Evolutionary conservation across 2,888 invertebrate species (phyloP), one percentile per base, ranked within the genome.

Genomic region (Cerastis leucographa): DNA sequence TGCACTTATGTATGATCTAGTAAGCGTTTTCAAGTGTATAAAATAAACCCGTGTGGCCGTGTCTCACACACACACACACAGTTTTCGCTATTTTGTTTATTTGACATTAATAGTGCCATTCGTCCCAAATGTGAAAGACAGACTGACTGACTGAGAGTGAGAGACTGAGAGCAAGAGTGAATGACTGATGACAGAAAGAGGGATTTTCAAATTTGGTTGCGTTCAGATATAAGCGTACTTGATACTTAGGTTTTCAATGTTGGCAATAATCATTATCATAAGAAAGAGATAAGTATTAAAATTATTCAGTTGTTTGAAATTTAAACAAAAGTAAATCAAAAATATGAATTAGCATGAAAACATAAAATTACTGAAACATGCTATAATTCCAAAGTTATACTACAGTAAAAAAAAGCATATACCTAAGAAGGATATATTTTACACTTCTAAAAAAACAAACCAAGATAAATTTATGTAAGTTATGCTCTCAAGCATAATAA

Each of bases 41-140:
- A 86, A 88, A 75, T 78, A 75, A 69, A 64, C 49, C 76, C 67
- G 80, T 75, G 68, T 74, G 61, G 40, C 66, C 67, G 80, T 76
- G 59, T 81, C 76, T 76, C 68, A 78, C 84, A 86, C 85, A 78
- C 80, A 78, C 80, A 87, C 87, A 87, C 83, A 88, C 87, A 89
- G 85, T 84, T 78, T 80, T 84, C 65, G 83, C 61, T 88, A 88
- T 87, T 90, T 89, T 90, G 89, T 90, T 91, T 90, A 88, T 91
- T 90, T 91, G 89, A 91, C 91, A 89, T 91, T 35, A 35, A 89
- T 84, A 80, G 17, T 49, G 78, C 78, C 83, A 85, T 89, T 86
- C 84, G 61, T 61, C 29, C 49, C 19, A 54, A 62, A 25, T 56
- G 29, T 42, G 42, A 67, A 67, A 81, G 64, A 75, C 25, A 29